Conservation (phyloP, 2,888 invertebrate species). For the Catocala nupta region DNA sequence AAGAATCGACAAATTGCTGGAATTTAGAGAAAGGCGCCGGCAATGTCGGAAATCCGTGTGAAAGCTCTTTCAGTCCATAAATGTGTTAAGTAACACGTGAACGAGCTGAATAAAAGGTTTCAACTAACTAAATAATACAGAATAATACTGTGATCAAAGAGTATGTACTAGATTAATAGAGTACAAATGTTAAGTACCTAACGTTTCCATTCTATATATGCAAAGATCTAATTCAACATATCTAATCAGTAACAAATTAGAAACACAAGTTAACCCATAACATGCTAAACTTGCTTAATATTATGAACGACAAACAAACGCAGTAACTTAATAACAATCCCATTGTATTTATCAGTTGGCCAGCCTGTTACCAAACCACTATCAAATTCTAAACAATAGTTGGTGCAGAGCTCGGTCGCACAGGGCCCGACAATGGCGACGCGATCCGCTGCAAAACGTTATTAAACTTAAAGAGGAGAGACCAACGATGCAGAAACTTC, state of each 20-base stretch:
- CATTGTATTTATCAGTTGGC: conserved; percentile 48
- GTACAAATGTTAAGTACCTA: no score
- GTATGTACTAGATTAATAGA: no score
- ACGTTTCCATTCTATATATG: no score
- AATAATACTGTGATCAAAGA: no score
- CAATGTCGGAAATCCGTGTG: no score
- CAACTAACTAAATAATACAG: no score
- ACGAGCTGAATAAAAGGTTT: no score
- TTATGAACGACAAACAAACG: conserved; percentile 27
- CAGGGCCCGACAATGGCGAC: conserved; percentile 49
- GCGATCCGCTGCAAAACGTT: conserved; percentile 64
- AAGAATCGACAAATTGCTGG: conserved; percentile 22
- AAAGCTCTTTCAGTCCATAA: no score
- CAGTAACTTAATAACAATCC: conserved; percentile 40
- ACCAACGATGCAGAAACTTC: conserved; percentile 79
- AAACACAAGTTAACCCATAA: not conserved
- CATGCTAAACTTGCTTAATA: conserved; percentile 19
- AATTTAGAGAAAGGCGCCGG: not conserved
- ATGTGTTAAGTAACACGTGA: no score
- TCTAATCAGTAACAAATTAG: conserved; percentile 2
- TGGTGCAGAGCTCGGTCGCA: conserved; percentile 52
- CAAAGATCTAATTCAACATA: no score
- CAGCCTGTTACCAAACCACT: conserved; percentile 46
- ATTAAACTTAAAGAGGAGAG: conserved; percentile 80
- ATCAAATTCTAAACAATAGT: conserved; percentile 57